Percentiles rank a stretch among this genome's conserved stretches.
Evolutionary conservation across 2,113 vertebrate species (phyloP).

Genomic region (Pycnonotus jocosus): DNA sequence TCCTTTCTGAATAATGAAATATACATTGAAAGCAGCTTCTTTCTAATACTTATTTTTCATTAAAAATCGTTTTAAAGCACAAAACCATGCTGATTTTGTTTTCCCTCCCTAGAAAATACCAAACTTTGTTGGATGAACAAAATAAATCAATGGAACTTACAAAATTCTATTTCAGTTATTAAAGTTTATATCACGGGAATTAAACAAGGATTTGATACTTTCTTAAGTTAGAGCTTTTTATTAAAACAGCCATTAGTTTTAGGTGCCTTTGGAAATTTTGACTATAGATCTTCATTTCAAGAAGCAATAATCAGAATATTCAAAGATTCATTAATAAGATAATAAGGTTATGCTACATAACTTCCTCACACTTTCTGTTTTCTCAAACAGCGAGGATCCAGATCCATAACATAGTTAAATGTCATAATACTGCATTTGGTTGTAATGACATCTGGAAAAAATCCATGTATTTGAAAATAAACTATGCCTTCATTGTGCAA

Average conservation of each 20-base stretch:
- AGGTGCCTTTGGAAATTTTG: slow-evolving; percentile 44
- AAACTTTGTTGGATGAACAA: slow-evolving; percentile 1
- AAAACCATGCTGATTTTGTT: not conserved
- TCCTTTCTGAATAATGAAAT: not conserved
- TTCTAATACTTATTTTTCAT: not conserved
- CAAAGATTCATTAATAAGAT: not conserved
- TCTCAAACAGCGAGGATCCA: slow-evolving; percentile 23
- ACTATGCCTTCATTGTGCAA: not conserved
- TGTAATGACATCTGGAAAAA: slow-evolving; percentile 35
- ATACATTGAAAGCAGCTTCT: not conserved
- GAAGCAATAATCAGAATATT: not conserved
- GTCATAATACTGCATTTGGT: not conserved
- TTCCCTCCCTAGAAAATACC: slow-evolving; percentile 33
- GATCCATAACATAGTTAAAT: slow-evolving; percentile 36
- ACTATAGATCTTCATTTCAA: not conserved
- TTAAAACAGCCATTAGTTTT: slow-evolving; percentile 28
- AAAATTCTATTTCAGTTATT: slow-evolving; percentile 44
- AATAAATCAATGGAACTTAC: slow-evolving; percentile 28
- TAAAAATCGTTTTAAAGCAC: slow-evolving; percentile 10
- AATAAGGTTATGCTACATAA: slow-evolving; percentile 23
- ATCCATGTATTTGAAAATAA: slow-evolving; percentile 8
- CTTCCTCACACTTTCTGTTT: not conserved
- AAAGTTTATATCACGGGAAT: slow-evolving; percentile 32
- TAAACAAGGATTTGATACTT: slow-evolving; percentile 18
- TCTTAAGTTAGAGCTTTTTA: slow-evolving; percentile 30